Evolutionary conservation across 2,888 invertebrate species (phyloP), one percentile per base, ranked within the genome.

Genomic region (Doris montereyensis): DNA sequence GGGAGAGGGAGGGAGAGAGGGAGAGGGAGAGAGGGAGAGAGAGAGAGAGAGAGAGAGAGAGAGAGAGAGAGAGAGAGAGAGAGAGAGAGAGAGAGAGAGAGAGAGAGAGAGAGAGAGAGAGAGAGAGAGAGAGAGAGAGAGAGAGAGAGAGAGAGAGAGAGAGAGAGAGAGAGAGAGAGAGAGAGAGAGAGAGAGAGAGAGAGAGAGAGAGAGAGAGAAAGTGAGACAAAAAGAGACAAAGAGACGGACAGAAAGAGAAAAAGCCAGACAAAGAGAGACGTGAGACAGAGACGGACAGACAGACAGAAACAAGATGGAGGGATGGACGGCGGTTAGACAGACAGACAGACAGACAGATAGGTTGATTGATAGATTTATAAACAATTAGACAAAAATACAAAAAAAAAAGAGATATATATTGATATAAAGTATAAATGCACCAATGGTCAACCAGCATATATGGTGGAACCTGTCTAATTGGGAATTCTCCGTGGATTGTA

Each of bases 101-200:
- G 10, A 70, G 34, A 1, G 70, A 70, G 32, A 70, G 32, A 70
- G 70, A 70, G 70, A 70, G 70, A 32, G 70, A 70, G 70, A 70
- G 70, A 70, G 70, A 70, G 70, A 70, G 70, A 70, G 32, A 70
- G 70, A 32, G 70, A 70, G 70, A 32, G 70, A 71, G 71, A 71
- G 17, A 71, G 35, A 71, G 35, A 71, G 5, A 35, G 34, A 35
- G 10, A 35, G 32, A 35, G 10, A 30, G 10, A 35, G 35, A 35
- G 32, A 71, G 10, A 35, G 8, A 35, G n/a, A 35, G 8, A 71
- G 35, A 71, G 34, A 71, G 34, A 71, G 71, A 71, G 34, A 71
- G 35, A 71, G 71, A 71, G 71, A 71, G 71, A 71, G 34, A 71
- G 71, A 71, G 71, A 71, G 71, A 71, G 71, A 71, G 71, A 71